Conservation (phyloP, 1,140 invertebrate genomes). For the Atta colombica region DNA sequence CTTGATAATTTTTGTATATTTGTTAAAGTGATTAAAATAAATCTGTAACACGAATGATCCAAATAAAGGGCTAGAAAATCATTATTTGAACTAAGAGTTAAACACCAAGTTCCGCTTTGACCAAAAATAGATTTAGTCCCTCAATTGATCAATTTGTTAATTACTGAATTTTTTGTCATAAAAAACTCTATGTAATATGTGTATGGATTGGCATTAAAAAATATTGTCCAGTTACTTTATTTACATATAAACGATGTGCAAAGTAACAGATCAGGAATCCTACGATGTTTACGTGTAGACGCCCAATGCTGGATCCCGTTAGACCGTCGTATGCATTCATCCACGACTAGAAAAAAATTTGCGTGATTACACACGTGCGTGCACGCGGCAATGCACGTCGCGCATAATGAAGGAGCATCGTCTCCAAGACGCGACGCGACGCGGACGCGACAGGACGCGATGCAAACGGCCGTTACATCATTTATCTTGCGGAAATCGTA, state of each 20-base stretch:
- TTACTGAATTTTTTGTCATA: not conserved
- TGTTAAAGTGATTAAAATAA: too few relatives aligned
- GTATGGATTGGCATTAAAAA: not conserved
- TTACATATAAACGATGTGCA: not conserved
- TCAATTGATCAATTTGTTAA: not conserved
- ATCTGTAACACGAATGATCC: too few relatives aligned
- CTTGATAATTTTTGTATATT: too few relatives aligned
- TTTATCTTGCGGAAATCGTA: conserved; percentile 77
- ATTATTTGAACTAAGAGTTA: too few relatives aligned
- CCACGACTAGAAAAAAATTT: conserved; percentile 66
- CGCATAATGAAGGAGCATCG: conserved; percentile 75
- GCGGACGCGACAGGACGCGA: conserved; percentile 36
- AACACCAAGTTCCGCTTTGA: too few relatives aligned
- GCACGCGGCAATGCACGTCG: conserved; percentile 42
- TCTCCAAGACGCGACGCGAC: conserved; percentile 31
- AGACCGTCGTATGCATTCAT: conserved; percentile 43
- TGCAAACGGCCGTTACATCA: conserved; percentile 72
- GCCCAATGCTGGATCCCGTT: conserved; percentile 56
- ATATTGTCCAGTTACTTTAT: not conserved
- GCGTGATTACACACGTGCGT: conserved; percentile 66
- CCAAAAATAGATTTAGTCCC: too few relatives aligned
- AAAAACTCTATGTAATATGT: not conserved
- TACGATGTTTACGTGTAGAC: conserved; percentile 17
- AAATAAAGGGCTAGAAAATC: too few relatives aligned
- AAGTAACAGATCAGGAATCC: conserved; percentile 24